Base-by-base conservation (phyloP, 92 coral and sea anemone species). In the Ricordea florida region DNA sequence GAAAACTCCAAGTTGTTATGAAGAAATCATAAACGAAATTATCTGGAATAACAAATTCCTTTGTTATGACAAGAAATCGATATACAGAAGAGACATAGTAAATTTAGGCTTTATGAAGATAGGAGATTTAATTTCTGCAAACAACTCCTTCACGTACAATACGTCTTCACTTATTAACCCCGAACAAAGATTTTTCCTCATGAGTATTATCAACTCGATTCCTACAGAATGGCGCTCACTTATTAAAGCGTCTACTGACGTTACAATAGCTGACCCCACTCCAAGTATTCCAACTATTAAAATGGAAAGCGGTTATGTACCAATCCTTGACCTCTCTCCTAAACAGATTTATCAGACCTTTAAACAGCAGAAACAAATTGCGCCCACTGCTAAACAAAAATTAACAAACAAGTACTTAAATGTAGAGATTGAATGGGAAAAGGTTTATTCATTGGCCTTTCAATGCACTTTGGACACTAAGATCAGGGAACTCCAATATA, bases 1-100 rank as follows among this genome's bases (percentile, higher is more conserved):
- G 38, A 53, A 29, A 22, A 53, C 61, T 53, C 61, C 61, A 53
- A 53, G 20, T 53, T 53, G 22, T 53, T 53, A 53, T 22, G 61
- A 53, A 22, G 61, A 53, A 27, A 53, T 53, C 32, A 53, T 53
- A 27, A 53, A 26, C 30, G 38, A 53, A 53, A 53, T 53, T 53
- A 53, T 53, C 37, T 53, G 22, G 35, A 53, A 53, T 22, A 53
- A 53, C 38, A 27, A 23, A 27, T 53, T 28, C 31, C 37, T 53
- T 53, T 27, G 61, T 53, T 53, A 53, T 24, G 37, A 53, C 61
- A 53, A 53, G n/a, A n/a, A n/a, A n/a, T n/a, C n/a, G n/a, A n/a
- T n/a, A n/a, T n/a, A n/a, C n/a, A n/a, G n/a, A n/a, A n/a, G n/a
- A n/a, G n/a, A n/a, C n/a, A n/a, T n/a, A 53, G 15, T 49, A 23